Conservation (phyloP, 1,140 invertebrate genomes). For the Lethrus apterus region DNA sequence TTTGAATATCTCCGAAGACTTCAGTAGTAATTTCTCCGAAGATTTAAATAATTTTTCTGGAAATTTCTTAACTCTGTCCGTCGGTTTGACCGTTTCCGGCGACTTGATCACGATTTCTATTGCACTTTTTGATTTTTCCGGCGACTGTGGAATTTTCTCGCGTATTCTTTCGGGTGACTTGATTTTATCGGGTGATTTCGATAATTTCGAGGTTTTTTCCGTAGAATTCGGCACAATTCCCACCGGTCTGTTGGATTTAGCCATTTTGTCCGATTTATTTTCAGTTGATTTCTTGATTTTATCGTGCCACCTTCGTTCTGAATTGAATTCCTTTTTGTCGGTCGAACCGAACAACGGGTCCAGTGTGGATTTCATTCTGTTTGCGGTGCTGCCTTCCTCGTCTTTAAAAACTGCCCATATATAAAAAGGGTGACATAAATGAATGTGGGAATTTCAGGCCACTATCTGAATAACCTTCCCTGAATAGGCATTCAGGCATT, state of each 20-base stretch:
- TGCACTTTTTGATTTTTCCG: slow-evolving; percentile 8
- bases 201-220: background rate
- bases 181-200: slow-evolving; percentile 14
- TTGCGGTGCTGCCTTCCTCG: slow-evolving; percentile 39
- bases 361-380: slow-evolving; percentile 44
- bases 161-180: slow-evolving; percentile 6
- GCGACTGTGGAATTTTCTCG: slow-evolving; percentile 4
- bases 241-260: too few species aligned
- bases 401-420: too few species aligned
- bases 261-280: slow-evolving; percentile 8
- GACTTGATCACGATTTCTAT: slow-evolving; percentile 17
- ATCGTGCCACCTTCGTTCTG: slow-evolving; percentile 19
- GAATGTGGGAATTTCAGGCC: too few species aligned
- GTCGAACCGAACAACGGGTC: slow-evolving; percentile 47
- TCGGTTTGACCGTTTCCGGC: slow-evolving; percentile 1
- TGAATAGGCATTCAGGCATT: too few species aligned
- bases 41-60: slow-evolving; percentile 18
- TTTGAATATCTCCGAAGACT: slow-evolving; percentile 15
- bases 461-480: too few species aligned
- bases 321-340: slow-evolving; percentile 35
- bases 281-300: slow-evolving; percentile 13
- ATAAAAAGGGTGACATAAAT: too few species aligned
- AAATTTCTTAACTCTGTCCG: slow-evolving; percentile 6
- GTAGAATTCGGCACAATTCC: slow-evolving; percentile 1
- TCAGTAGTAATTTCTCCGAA: slow-evolving; percentile 11